Evolutionary conservation across 2,113 vertebrate genomes (phyloP).

Genomic region (Sinosuthora webbiana): DNA sequence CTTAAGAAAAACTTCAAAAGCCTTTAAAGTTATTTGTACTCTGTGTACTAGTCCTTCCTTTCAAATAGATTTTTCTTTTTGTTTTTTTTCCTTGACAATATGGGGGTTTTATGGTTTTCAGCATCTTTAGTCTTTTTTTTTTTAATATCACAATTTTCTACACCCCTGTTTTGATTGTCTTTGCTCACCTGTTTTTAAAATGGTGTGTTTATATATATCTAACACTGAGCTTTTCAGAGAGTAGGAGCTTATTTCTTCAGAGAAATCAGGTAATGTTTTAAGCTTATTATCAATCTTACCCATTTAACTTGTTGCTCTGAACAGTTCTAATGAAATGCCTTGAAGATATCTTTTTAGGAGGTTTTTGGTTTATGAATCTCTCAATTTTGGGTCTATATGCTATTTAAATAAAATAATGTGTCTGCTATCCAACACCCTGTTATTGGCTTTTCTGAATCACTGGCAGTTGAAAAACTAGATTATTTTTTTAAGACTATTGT

Average conservation of each 20-base stretch:
- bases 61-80: neutral
- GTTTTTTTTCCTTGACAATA: neutral
- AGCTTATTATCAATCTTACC: neutral
- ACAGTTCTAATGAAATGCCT: neutral
- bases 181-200: neutral
- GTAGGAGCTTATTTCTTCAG: neutral
- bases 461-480: neutral
- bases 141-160: neutral
- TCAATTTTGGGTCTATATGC: neutral
- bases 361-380: neutral
- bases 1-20: neutral
- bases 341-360: neutral
- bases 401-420: neutral
- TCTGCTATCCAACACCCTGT: neutral
- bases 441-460: slow-evolving; percentile 5
- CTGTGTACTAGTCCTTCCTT: neutral
- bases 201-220: rapidly evolving
- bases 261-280: neutral
- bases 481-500: neutral
- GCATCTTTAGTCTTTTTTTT: neutral
- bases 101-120: neutral
- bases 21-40: neutral
- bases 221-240: neutral
- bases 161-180: neutral
- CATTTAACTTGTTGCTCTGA: neutral